Percentiles rank a stretch among this genome's conserved stretches.
Evolutionary conservation across 2,888 invertebrate species (phyloP).

Genomic region (Plebejus anna): DNA sequence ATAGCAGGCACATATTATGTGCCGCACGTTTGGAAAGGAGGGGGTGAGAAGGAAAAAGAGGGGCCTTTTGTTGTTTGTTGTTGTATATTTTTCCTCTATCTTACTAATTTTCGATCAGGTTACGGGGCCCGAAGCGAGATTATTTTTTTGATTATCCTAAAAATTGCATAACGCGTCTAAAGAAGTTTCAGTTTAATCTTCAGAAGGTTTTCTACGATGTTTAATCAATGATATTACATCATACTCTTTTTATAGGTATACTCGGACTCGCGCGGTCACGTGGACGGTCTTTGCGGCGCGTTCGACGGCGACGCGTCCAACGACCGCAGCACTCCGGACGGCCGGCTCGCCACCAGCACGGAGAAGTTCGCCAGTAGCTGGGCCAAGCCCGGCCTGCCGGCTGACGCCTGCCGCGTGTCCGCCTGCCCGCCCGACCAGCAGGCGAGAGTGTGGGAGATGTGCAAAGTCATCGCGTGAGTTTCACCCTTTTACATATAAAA

Average conservation of each 20-base stretch:
- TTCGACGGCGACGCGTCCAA: constrained; percentile 83
- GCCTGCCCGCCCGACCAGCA: constrained; percentile 82
- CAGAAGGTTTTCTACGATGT: no score
- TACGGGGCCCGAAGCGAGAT: neutral
- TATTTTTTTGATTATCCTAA: neutral
- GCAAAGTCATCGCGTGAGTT: constrained; percentile 82
- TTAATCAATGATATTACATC: neutral
- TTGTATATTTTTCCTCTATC: neutral
- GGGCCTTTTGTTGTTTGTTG: neutral
- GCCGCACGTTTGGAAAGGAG: no score
- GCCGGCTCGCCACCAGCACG: constrained; percentile 79
- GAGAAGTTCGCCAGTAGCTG: constrained; percentile 89
- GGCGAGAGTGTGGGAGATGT: constrained; percentile 83
- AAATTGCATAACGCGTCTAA: neutral
- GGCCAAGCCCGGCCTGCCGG: constrained; percentile 78
- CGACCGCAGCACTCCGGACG: constrained; percentile 86
- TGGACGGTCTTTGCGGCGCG: constrained; percentile 90
- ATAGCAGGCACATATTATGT: no score
- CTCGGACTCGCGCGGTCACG: constrained; percentile 78
- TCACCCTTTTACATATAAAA: no score
- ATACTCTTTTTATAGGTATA: constrained; percentile 61
- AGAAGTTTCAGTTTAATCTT: no score
- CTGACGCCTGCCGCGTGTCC: constrained; percentile 78
- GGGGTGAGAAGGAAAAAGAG: neutral
- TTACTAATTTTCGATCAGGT: neutral